Evolutionary conservation across 2,113 vertebrate genomes (phyloP).

Genomic region (Larimichthys crocea): DNA sequence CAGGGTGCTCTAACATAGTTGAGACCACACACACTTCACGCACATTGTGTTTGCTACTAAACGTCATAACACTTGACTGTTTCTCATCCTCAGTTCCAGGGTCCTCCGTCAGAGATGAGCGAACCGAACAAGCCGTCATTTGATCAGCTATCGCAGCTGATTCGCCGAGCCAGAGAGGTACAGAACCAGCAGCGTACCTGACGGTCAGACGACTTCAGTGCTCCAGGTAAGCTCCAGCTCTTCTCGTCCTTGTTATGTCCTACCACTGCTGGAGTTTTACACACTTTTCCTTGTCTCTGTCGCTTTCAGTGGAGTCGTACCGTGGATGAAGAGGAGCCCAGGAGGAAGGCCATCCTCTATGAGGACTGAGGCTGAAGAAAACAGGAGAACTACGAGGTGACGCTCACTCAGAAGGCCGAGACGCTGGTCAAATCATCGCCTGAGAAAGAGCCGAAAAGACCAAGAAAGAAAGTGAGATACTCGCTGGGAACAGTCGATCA

Average conservation of each 20-base stretch:
- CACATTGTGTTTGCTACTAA: background rate
- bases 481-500: background rate
- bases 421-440: conserved; percentile 68
- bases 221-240: conserved; percentile 52
- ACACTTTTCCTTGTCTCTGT: background rate
- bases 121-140: conserved; percentile 61
- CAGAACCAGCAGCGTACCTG: conserved; percentile 29
- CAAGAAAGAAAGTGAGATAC: conserved; percentile 69
- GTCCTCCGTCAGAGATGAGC: conserved; percentile 67
- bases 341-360: conserved; percentile 80
- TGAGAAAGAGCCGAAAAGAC: conserved; percentile 58
- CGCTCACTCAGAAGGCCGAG: conserved; percentile 82
- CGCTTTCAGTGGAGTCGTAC: conserved; percentile 62
- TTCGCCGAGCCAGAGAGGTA: background rate
- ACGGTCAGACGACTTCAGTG: conserved; percentile 45
- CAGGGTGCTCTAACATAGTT: no score
- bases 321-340: conserved; percentile 78
- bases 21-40: background rate
- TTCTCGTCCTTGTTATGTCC: background rate
- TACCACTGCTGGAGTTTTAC: background rate
- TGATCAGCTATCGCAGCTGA: conserved; percentile 62
- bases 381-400: conserved; percentile 87
- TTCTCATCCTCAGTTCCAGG: conserved; percentile 36
- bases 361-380: conserved; percentile 85
- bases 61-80: background rate